These are phyloP conservation scores for Lampris incognitus DNA, from an alignment of 2,113 vertebrate species.

Conservation along the genomic window DNA sequence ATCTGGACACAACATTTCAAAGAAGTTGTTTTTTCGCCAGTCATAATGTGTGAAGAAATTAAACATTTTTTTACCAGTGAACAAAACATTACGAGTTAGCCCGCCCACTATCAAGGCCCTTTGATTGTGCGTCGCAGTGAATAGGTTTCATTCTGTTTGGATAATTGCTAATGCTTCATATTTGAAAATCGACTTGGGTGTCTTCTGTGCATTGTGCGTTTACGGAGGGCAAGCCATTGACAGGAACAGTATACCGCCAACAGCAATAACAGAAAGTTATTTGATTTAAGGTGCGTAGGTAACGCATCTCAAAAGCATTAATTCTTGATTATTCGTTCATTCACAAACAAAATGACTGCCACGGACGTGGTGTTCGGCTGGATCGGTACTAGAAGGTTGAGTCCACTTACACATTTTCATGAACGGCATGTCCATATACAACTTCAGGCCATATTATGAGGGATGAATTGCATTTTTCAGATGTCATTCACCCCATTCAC, in stretches of 20 bases:
- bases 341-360: too few species aligned
- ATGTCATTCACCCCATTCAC: too few species aligned
- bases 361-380: too few species aligned
- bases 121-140: slow-evolving; percentile 16
- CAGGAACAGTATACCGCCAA: neutral
- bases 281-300: too few species aligned
- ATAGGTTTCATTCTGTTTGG: slow-evolving; percentile 22
- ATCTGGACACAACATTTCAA: slow-evolving; percentile 23
- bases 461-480: too few species aligned
- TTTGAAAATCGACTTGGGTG: slow-evolving; percentile 39
- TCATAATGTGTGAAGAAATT: slow-evolving; percentile 28
- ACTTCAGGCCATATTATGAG: too few species aligned
- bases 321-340: too few species aligned
- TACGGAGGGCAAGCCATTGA: slow-evolving; percentile 15
- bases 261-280: too few species aligned
- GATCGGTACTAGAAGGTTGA: too few species aligned
- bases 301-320: too few species aligned
- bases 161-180: slow-evolving; percentile 28
- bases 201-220: slow-evolving; percentile 24
- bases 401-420: too few species aligned
- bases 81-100: slow-evolving; percentile 6
- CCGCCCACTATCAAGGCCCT: slow-evolving; percentile 27
- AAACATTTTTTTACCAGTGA: slow-evolving; percentile 36
- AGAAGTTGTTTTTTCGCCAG: slow-evolving; percentile 44
- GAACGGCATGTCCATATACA: too few species aligned